These are phyloP conservation scores for Loripinus fragilis DNA, from an alignment of 2,888 invertebrate genomes.

Conservation along the genomic window DNA sequence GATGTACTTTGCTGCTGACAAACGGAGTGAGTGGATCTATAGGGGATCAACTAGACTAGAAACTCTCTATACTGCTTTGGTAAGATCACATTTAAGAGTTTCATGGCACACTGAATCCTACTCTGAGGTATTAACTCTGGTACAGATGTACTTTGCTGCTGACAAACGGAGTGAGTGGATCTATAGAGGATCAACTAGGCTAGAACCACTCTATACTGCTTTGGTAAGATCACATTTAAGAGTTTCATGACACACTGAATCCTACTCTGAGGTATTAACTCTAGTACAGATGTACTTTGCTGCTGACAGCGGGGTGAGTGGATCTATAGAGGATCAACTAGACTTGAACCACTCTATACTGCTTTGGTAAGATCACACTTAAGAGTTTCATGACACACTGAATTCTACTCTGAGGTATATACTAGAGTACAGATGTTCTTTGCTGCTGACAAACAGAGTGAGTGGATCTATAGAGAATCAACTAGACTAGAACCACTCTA, in stretches of 20 bases:
- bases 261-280: too few relatives aligned
- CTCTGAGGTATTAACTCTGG: slow-evolving; percentile 95
- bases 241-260: too few relatives aligned
- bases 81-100: too few relatives aligned
- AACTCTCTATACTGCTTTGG: slow-evolving; percentile 81
- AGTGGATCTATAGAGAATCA: slow-evolving; percentile 98
- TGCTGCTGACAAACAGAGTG: slow-evolving; percentile 88
- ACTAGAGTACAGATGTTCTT: slow-evolving; percentile 95
- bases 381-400: too few relatives aligned
- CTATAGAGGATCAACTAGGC: slow-evolving; percentile 95
- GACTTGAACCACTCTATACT: slow-evolving; percentile 86
- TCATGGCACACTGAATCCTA: too few relatives aligned
- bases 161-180: slow-evolving; percentile 94
- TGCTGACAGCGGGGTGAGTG: slow-evolving; percentile 91
- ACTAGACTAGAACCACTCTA: slow-evolving; percentile 87
- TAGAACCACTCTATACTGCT: slow-evolving; percentile 84
- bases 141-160: slow-evolving; percentile 92
- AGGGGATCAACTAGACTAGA: slow-evolving; percentile 93
- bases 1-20: slow-evolving; percentile 91
- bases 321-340: slow-evolving; percentile 97
- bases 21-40: slow-evolving; percentile 95
- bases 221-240: slow-evolving; percentile 79
- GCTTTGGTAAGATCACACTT: slow-evolving; percentile 80
- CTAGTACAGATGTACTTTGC: slow-evolving; percentile 93
- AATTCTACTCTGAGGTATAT: too few relatives aligned